phyloP scores from a whole-genome alignment of 2,888 invertebrate species.

The Gryllus longicercus region DNA sequence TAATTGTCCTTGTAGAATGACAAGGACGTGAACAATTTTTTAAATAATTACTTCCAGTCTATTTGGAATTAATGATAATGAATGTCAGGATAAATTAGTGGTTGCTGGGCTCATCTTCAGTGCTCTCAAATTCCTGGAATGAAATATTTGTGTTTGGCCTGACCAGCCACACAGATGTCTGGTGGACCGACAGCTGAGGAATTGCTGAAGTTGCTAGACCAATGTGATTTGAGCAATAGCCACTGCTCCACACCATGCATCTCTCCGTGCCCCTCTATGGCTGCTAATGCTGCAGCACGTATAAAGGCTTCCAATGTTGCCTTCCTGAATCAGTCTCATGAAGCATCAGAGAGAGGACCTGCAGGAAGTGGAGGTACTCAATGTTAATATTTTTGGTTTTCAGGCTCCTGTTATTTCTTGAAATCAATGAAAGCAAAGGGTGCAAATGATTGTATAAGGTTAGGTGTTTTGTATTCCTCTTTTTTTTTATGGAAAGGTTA shows the following conservation, averaged over 20 bases:
- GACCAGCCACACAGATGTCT: conserved; percentile 56
- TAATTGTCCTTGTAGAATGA: no score
- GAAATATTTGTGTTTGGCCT: neutral
- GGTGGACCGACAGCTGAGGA: conserved; percentile 94
- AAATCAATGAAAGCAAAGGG: no score
- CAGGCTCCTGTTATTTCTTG: neutral
- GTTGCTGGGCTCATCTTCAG: no score
- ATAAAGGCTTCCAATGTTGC: conserved; percentile 46
- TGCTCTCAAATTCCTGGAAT: no score
- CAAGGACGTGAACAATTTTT: no score
- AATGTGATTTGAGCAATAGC: conserved; percentile 86
- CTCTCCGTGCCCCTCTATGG: conserved; percentile 65
- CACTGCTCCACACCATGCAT: conserved; percentile 74
- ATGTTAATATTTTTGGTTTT: conserved; percentile 1
- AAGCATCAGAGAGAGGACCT: conserved; percentile 28
- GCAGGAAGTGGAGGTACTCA: conserved; percentile 11
- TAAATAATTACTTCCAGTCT: no score
- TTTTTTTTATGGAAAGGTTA: neutral
- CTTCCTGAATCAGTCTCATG: conserved; percentile 42
- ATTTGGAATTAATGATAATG: no score
- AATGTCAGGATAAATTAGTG: no score
- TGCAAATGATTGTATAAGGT: neutral
- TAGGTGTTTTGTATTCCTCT: neutral
- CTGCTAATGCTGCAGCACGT: conserved; percentile 47
- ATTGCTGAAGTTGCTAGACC: conserved; percentile 83